Base-by-base conservation (phyloP, 1,140 invertebrate genomes). In the Papilio dardanus region DNA sequence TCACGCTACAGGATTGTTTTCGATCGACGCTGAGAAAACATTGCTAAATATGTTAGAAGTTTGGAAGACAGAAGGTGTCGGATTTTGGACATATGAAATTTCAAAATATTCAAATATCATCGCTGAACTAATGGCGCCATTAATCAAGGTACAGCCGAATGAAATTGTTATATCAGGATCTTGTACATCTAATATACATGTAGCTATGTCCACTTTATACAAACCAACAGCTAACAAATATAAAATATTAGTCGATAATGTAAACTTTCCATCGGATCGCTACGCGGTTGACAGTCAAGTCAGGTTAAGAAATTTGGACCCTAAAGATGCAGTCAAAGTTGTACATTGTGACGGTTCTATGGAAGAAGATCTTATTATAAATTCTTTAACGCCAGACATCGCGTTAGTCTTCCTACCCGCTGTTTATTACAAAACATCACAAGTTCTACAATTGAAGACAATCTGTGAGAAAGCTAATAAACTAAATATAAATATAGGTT, bases 281-380 rank as follows among this genome's bases (percentile, higher is more conserved):
- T 93, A 93, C 69, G 89, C 87, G 16, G 81, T 92, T 0, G 90
- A 93, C 46, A 86, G 90, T 31, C 88, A 91, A 81, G 87, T 92
- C 0, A 81, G 82, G 62, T 28, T 92, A 2, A 89, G 88, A 75
- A 89, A 88, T 0, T 85, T 83, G 21, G 81, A 87, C 3, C 84
- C 88, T 2, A 30, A 82, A 68, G 84, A 89, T 8, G 88, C 88
- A 3, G 87, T 92, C 0, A 91, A 91, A 83, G 78, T 92, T 0
- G 82, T 91, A 0, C 77, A 82, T 40, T 76, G 78, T 12, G 77
- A 84, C 21, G 83, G 81, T 10, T 88, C 85, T 40, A 75, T 92
- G 33, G 69, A 85, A 1, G 91, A 92, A 76, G 83, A 91, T 6
- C 82, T 87, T 19, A 79, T 92, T 12, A 87, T 91, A 5, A 74